Evolutionary conservation across 1,140 invertebrate genomes (phyloP).

Genomic region (Paralvinella palmiformis): DNA sequence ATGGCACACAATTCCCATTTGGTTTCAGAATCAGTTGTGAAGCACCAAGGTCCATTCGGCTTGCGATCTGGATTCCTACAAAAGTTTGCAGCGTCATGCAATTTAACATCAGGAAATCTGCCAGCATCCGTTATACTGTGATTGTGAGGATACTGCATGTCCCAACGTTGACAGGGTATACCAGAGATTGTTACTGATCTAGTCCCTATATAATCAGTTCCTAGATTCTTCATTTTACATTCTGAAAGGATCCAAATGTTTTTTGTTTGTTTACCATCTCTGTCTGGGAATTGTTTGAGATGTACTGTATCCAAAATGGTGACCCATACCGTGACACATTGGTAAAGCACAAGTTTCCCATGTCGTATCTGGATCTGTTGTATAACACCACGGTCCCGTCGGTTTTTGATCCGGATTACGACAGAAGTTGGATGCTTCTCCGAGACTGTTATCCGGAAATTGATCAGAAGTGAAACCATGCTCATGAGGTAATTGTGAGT

Average conservation of each 20-base stretch:
- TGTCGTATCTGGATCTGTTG: too few relatives aligned
- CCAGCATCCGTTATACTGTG: constrained; percentile 15
- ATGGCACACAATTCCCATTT: constrained; percentile 12
- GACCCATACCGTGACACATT: too few relatives aligned
- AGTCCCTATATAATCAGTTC: constrained; percentile 19
- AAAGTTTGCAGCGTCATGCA: constrained; percentile 10
- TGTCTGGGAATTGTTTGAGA: neutral
- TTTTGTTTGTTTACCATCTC: too few relatives aligned
- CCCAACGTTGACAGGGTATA: constrained; percentile 26
- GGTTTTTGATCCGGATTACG: too few relatives aligned
- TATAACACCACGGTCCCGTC: too few relatives aligned
- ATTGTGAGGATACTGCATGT: constrained; percentile 21
- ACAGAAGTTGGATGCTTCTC: too few relatives aligned
- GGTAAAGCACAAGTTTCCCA: too few relatives aligned
- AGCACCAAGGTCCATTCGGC: constrained; percentile 12
- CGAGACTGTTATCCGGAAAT: too few relatives aligned
- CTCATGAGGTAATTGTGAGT: too few relatives aligned
- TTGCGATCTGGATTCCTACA: constrained; percentile 13
- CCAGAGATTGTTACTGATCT: constrained; percentile 20
- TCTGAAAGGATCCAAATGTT: neutral
- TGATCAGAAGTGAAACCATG: too few relatives aligned
- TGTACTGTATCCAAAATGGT: neutral
- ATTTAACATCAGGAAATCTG: constrained; percentile 2
- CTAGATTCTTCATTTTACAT: neutral
- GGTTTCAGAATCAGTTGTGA: constrained; percentile 6